Conservation (phyloP, 2,888 invertebrate genomes). For the Linyphia triangularis region DNA sequence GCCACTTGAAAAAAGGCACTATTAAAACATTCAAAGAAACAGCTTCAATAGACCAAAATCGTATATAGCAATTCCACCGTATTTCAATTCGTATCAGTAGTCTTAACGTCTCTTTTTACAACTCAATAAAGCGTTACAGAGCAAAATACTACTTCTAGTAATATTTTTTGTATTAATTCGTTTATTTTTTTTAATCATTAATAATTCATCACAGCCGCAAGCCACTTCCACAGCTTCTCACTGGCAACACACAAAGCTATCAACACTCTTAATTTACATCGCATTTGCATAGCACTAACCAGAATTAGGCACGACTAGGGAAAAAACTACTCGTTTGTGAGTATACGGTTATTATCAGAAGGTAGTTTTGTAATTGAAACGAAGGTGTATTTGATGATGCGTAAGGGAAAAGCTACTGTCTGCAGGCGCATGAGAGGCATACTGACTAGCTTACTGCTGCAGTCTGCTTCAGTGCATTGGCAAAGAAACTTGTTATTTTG, state of each 20-base stretch:
- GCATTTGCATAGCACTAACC: slow-evolving; percentile 7
- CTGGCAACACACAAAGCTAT: neutral
- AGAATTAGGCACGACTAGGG: neutral
- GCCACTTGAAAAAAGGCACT: no score
- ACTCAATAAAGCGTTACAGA: no score
- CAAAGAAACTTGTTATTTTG: slow-evolving; percentile 27
- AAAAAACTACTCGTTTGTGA: neutral
- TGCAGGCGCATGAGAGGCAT: neutral
- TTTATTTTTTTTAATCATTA: no score
- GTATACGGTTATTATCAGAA: neutral
- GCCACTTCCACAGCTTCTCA: neutral
- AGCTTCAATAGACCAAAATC: no score
- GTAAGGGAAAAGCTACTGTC: neutral
- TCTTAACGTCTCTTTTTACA: no score
- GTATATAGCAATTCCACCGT: no score
- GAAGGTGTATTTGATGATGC: neutral
- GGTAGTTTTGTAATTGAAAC: neutral
- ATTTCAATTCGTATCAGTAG: no score
- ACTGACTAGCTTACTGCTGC: slow-evolving; percentile 13
- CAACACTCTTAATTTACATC: slow-evolving; percentile 17
- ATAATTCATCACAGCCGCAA: slow-evolving; percentile 18
- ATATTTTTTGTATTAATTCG: no score
- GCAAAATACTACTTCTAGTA: no score
- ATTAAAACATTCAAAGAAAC: no score
- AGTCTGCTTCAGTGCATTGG: slow-evolving; percentile 36